phyloP scores from a whole-genome alignment of 2,113 vertebrate species.

The Corydoras maculifer region DNA sequence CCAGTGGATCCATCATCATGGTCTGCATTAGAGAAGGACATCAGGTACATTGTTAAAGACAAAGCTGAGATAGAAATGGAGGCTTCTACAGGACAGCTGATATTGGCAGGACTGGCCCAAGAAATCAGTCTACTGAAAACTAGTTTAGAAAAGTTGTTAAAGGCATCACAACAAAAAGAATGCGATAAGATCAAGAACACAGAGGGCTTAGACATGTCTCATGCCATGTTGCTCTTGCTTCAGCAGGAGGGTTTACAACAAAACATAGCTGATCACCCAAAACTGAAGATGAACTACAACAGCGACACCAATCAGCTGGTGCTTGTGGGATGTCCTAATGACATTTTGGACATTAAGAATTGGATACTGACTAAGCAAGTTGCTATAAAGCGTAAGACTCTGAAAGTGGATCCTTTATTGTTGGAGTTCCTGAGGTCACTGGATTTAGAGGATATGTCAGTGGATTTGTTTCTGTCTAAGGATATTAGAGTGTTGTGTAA shows the following conservation, averaged over 20 bases:
- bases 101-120: constrained; percentile 62
- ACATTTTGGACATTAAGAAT: constrained; percentile 63
- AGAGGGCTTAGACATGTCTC: constrained; percentile 49
- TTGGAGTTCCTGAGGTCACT: constrained; percentile 61
- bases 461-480: constrained; percentile 62
- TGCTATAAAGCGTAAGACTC: constrained; percentile 46
- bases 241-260: constrained; percentile 52
- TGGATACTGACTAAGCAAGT: constrained; percentile 61
- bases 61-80: constrained; percentile 51
- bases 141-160: constrained; percentile 50
- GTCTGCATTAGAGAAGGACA: constrained; percentile 54
- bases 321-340: constrained; percentile 62
- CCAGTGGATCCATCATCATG: constrained; percentile 48
- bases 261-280: constrained; percentile 45
- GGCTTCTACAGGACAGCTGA: constrained; percentile 41
- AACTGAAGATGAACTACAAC: constrained; percentile 60
- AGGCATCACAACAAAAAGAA: constrained; percentile 51
- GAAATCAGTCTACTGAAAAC: constrained; percentile 48
- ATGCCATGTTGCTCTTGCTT: constrained; percentile 61
- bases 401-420: constrained; percentile 52
- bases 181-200: constrained; percentile 57
- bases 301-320: constrained; percentile 45
- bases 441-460: constrained; percentile 58
- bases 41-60: constrained; percentile 34
- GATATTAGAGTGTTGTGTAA: constrained; percentile 65